Evolutionary conservation across 2,888 invertebrate species (phyloP).

Genomic region (Iphiclides podalirius): DNA sequence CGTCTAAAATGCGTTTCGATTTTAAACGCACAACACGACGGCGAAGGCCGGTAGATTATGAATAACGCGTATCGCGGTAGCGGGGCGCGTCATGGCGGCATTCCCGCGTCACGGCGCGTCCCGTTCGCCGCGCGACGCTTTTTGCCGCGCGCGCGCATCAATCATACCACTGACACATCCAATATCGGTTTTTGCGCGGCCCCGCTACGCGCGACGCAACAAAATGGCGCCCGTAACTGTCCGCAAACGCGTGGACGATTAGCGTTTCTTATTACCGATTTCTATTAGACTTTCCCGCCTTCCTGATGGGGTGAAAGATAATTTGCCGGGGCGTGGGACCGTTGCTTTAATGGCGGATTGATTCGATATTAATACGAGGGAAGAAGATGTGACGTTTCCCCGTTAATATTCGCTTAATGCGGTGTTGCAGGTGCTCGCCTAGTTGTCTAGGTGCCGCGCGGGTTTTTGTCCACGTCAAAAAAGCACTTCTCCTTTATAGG

Average conservation of each 20-base stretch:
- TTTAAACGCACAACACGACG: too few species aligned
- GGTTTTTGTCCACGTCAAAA: conserved; percentile 42
- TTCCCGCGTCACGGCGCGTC: conserved; percentile 62
- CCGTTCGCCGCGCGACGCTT: conserved; percentile 61
- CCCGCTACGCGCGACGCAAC: conserved; percentile 48
- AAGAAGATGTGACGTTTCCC: conserved; percentile 55
- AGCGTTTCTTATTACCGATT: conserved; percentile 75
- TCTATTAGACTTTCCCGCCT: conserved; percentile 77
- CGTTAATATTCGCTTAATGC: conserved; percentile 48
- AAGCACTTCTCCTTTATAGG: conserved; percentile 31
- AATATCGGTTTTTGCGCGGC: conserved; percentile 69
- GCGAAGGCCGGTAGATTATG: too few species aligned
- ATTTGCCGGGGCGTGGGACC: conserved; percentile 72
- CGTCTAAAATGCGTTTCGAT: neutral
- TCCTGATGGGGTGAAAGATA: conserved; percentile 76
- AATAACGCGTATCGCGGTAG: conserved; percentile 30
- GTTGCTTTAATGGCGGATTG: conserved; percentile 72
- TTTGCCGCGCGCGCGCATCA: conserved; percentile 67
- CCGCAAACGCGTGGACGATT: conserved; percentile 64
- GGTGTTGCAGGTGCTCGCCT: conserved; percentile 46
- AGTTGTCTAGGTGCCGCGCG: conserved; percentile 49
- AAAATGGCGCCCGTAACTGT: conserved; percentile 53
- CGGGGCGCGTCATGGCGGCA: conserved; percentile 29
- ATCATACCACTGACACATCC: conserved; percentile 77
- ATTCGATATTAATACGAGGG: conserved; percentile 76